Conservation (phyloP, 2,888 invertebrate genomes). For the Lycocerus yunnanus region DNA sequence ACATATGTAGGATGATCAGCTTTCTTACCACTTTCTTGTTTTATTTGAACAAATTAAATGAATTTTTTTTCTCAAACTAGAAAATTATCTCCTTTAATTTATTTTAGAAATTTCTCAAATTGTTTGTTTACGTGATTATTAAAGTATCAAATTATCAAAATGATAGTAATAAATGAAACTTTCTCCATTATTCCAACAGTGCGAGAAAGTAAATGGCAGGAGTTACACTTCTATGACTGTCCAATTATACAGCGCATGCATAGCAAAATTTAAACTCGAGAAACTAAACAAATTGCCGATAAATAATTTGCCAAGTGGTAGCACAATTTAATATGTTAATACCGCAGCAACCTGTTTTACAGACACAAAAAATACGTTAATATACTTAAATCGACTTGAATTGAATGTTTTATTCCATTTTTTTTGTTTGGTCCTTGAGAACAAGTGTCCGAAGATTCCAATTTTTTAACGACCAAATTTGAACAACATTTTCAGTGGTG, state of each 20-base stretch:
- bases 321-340: slow-evolving; percentile 2
- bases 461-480: background rate
- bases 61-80: background rate
- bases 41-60: background rate
- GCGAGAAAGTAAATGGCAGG: background rate
- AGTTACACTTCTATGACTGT: background rate
- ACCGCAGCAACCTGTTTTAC: background rate
- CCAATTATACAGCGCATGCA: no score
- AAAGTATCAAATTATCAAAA: background rate
- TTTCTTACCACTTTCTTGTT: background rate
- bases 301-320: background rate
- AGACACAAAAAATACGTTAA: background rate
- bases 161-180: background rate
- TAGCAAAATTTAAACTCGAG: background rate
- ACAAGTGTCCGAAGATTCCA: background rate
- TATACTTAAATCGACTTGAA: background rate
- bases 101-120: background rate
- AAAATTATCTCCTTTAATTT: background rate
- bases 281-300: background rate
- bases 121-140: background rate
- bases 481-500: background rate
- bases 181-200: background rate
- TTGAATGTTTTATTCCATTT: background rate
- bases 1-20: background rate
- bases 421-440: background rate